Evolutionary conservation across 1,140 invertebrate genomes (phyloP), one percentile per base, ranked within the genome.

Genomic region (Homalodisca vitripennis): DNA sequence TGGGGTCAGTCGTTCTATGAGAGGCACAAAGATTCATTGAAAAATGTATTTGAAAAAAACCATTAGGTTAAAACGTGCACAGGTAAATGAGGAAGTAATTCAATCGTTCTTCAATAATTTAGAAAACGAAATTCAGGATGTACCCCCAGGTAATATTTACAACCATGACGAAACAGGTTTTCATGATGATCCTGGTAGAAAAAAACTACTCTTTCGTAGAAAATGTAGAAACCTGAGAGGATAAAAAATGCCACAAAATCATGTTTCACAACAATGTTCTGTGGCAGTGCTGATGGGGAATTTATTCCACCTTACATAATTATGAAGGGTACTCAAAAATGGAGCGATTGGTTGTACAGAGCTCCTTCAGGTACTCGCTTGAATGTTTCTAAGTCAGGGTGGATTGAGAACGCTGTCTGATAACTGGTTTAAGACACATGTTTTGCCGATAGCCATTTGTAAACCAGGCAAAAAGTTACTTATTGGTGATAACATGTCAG

Each of bases 91-190:
- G 6, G 24, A 17, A 12, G 20, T 20, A 12, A 20, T n/a, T 17
- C 17, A 55, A 6, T 55, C 20, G 3, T 55, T 55, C 22, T 55
- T 55, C 22, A 20, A 20, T 26, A 17, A 55, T 55, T 55, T 55
- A 20, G 51, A 55, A 26, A 55, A 55, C 3, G 51, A 55, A 55
- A 10, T 55, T 20, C 10, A 55, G 22, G 24, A 20, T 26, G 51
- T 55, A 6, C 51, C 51, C 22, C 6, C 51, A 12, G 51, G 22
- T 20, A 55, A 26, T 20, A 26, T 55, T 10, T 55, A 12, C 22
- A 55, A 55, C 24, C 22, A 55, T 20, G 51, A 55, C 24, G 20
- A 55, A 20, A 55, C 51, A 55, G 20, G 51, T 55, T 55, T 55
- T 26, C 51, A 55, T 26, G 51, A 55, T 20, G 51, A 55, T 20